Evolutionary conservation across 2,113 vertebrate genomes (phyloP).

Genomic region (Pygoscelis antarcticus): DNA sequence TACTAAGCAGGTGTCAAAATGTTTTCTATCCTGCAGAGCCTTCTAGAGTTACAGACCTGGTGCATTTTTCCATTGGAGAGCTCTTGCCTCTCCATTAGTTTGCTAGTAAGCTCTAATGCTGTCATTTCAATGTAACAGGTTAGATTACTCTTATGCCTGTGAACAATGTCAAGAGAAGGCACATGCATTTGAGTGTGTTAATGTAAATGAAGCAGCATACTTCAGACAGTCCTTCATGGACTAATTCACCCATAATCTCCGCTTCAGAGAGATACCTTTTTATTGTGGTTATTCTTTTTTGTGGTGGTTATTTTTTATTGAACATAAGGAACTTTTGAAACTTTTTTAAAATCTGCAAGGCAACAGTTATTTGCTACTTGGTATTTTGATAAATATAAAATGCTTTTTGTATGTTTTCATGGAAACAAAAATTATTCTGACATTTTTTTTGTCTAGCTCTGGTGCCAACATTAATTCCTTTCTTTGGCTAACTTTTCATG

Average conservation of each 20-base stretch:
- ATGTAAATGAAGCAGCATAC: background rate
- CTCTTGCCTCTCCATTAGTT: background rate
- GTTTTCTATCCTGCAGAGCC: background rate
- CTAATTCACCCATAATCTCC: background rate
- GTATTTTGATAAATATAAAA: background rate
- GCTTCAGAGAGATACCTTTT: background rate
- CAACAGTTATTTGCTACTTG: background rate
- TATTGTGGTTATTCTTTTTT: background rate
- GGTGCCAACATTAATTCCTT: background rate
- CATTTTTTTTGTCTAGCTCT: background rate
- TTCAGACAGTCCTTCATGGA: background rate
- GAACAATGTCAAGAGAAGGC: background rate
- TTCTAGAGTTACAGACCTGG: background rate
- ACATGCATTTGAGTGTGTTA: background rate
- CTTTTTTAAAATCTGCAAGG: background rate
- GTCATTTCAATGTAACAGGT: background rate
- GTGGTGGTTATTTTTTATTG: background rate
- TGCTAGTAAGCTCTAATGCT: background rate
- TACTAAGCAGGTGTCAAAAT: background rate
- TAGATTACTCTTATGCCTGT: background rate
- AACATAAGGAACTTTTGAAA: background rate
- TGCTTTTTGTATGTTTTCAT: background rate
- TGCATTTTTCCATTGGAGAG: background rate
- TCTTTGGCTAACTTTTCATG: background rate
- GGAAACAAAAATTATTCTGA: background rate